Percentiles rank a stretch among this genome's conserved stretches.
These are phyloP conservation scores for Coelogynopora nodosa DNA, from an alignment of 2,888 invertebrate species.

Conservation along the genomic window DNA sequence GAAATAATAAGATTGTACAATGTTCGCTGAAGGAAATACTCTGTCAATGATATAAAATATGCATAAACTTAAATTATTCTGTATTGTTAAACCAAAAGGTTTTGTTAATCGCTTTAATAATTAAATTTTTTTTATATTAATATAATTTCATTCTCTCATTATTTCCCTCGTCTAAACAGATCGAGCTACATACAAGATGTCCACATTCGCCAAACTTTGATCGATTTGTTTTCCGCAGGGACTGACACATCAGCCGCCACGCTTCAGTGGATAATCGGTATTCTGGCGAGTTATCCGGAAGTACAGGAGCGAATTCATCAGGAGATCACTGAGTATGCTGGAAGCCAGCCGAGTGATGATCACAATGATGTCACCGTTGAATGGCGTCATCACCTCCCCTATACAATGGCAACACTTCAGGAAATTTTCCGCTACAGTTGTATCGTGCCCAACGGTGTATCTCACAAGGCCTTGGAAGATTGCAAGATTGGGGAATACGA, in stretches of 20 bases:
- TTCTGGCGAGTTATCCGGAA: not conserved
- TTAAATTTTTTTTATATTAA: no score
- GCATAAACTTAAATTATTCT: no score
- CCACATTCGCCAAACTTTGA: not conserved
- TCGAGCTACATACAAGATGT: no score
- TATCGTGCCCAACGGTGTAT: not conserved
- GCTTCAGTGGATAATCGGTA: slow-evolving; percentile 14
- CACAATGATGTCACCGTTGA: not conserved
- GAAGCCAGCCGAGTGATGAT: not conserved
- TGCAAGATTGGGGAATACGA: slow-evolving; percentile 41
- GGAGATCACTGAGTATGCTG: not conserved
- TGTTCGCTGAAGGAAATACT: no score
- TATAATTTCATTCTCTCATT: no score
- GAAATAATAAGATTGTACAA: no score
- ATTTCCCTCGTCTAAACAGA: no score
- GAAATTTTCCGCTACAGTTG: not conserved
- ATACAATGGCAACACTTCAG: not conserved
- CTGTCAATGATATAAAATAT: no score
- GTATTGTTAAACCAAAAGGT: no score
- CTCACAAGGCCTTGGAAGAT: slow-evolving; percentile 41
- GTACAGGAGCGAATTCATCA: not conserved
- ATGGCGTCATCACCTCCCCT: not conserved
- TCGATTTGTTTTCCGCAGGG: not conserved
- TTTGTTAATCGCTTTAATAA: no score
- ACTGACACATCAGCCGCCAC: not conserved